Base-by-base conservation (phyloP, 2,888 invertebrate species). In the Globia sparganii region DNA sequence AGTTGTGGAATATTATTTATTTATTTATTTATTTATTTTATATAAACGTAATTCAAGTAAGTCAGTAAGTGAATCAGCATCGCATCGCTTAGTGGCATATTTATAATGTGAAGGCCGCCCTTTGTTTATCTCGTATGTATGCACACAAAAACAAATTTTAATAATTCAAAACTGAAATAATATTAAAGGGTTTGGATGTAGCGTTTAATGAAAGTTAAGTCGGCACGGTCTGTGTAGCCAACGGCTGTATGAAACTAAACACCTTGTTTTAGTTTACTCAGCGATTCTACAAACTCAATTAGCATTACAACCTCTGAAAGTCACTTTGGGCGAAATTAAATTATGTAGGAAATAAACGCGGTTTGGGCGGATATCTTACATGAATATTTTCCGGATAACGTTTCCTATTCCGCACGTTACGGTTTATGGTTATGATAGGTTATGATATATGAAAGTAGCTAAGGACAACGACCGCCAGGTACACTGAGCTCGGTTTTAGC, bases 201-300 rank as follows among this genome's bases (percentile, higher is more conserved):
- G 84, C 89, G 87, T 90, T 91, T 92, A 86, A 92, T 89, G 86
- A 91, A 93, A 93, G 91, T 92, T 87, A 91, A 91, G 89, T 88
- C 77, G 82, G 81, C 69, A 28, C 71, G 88, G 84, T 87, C 85
- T 86, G 90, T 87, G 91, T 92, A 91, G 93, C 94, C 92, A 88
- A 88, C 88, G 92, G 94, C 91, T 87, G 86, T 91, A 90, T 90
- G 88, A 92, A 94, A 93, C 92, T 92, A 92, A 93, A 92, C 92
- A 93, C 92, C 92, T 92, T 92, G 92, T 91, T 92, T 92, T 91
- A 92, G 92, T 94, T 93, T 92, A 92, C 92, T 91, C 91, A 91
- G 92, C 93, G 92, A 93, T 92, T 94, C 88, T 90, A 88, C 92
- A 91, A 94, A 94, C 93, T 94, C 91, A 94, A 94, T 94, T 95